Evolutionary conservation across 2,113 vertebrate species (phyloP), one percentile per base, ranked within the genome.

Genomic region (Platysternon megacephalum): DNA sequence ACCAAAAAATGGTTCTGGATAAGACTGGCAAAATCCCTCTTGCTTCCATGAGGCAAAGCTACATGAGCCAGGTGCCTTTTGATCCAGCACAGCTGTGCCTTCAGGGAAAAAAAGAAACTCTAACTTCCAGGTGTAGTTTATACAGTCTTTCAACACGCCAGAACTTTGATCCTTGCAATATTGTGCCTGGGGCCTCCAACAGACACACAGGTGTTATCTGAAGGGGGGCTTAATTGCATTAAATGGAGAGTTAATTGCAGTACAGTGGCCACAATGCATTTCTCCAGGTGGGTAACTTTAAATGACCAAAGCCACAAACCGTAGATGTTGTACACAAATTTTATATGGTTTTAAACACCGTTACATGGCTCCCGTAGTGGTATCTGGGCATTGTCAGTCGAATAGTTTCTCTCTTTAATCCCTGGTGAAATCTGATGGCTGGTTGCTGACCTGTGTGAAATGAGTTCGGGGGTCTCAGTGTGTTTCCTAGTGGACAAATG

Each of bases 1-100:
- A 99, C 99, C 39, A 98, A 99, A 93, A 96, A 94, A 26, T 99
- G 99, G 99, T 99, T 99, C 98, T 99, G 99, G 99, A 92, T 0
- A 0, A 99, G 99, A 85, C 98, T 99, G n/a, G 99, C 99, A 89
- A 99, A 98, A 95, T 99, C 99, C 17, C 98, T 99, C 58, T 98
- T 99, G n/a, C 96, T 98, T 89, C 98, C 99, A 0, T 99, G 95
- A 98, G 14, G 92, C 28, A 35, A 29, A 39, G 32, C 5, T 13
- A 0, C 0, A 29, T 81, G 84, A 74, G 58, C 52, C 2, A 3
- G 8, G 28, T 58, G 82, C 56, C 79, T 76, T 5, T 19, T 28
- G 42, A 2, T 28, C 19, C 44, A 3, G 1, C 68, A 10, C 11
- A 2, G 32, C 86, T 84, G 87, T 29, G 26, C 11, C 39, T 78